Conservation (phyloP, 2,113 vertebrate genomes). For the Cryptotis parvus region DNA sequence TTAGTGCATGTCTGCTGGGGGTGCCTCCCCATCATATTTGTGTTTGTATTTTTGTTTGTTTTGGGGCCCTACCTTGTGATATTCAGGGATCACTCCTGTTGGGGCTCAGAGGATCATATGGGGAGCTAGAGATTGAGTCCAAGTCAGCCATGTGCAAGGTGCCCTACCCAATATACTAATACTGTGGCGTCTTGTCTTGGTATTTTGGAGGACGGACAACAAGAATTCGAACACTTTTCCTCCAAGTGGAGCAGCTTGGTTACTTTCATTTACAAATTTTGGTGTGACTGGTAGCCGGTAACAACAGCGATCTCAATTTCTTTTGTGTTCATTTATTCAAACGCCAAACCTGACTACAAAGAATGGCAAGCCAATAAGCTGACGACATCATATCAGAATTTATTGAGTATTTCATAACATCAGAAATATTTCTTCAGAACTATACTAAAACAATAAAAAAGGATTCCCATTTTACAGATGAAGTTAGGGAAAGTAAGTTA, state of each 20-base stretch:
- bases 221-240: neutral
- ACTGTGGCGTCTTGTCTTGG: neutral
- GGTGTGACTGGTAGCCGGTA: neutral
- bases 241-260: neutral
- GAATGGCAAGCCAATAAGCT: neutral
- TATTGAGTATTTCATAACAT: neutral
- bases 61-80: no score
- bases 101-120: no score
- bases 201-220: neutral
- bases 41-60: no score
- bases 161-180: no score
- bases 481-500: conserved; percentile 30
- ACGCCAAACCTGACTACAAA: neutral
- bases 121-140: no score
- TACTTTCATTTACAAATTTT: conserved; percentile 32
- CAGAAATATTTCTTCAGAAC: neutral
- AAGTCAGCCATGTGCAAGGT: no score
- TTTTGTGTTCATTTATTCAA: conserved; percentile 50
- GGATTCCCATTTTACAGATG: conserved; percentile 2
- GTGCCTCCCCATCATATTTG: no score
- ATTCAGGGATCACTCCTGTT: no score
- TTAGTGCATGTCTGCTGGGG: no score
- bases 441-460: neutral
- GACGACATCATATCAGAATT: neutral
- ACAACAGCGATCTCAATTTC: neutral